These are phyloP conservation scores for Nasonia vitripennis DNA, from an alignment of 1,140 invertebrate genomes.

Conservation along the genomic window DNA sequence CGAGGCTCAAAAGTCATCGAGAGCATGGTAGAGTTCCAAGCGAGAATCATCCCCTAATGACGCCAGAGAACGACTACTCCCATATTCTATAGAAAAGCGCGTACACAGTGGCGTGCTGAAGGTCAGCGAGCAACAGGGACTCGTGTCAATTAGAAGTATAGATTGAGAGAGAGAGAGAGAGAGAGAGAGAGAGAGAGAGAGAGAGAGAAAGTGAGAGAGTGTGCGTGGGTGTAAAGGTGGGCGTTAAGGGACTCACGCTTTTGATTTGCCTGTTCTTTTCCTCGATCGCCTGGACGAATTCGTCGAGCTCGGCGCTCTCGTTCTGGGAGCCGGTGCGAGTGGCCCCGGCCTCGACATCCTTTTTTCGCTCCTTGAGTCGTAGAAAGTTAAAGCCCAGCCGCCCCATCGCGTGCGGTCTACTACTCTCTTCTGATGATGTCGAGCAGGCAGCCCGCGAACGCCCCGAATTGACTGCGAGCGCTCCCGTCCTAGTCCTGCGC, in stretches of 20 bases:
- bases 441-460: no score
- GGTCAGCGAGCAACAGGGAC: constrained; percentile 1
- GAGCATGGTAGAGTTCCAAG: no score
- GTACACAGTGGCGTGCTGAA: not conserved
- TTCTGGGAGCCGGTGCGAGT: not conserved
- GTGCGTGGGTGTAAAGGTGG: not conserved
- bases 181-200: no score
- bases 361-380: not conserved
- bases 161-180: no score
- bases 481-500: not conserved
- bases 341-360: not conserved
- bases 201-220: no score
- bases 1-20: no score
- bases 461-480: not conserved
- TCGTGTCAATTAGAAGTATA: not conserved
- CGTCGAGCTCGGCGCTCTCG: constrained; percentile 5
- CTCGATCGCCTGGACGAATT: not conserved
- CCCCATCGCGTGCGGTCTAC: not conserved
- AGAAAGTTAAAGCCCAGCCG: constrained; percentile 6
- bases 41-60: no score
- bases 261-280: constrained; percentile 4
- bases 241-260: not conserved
- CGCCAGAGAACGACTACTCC: not conserved
- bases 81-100: not conserved
- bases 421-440: no score